These are phyloP conservation scores for Nestor notabilis DNA, from an alignment of 2,113 vertebrate genomes.

Conservation along the genomic window DNA sequence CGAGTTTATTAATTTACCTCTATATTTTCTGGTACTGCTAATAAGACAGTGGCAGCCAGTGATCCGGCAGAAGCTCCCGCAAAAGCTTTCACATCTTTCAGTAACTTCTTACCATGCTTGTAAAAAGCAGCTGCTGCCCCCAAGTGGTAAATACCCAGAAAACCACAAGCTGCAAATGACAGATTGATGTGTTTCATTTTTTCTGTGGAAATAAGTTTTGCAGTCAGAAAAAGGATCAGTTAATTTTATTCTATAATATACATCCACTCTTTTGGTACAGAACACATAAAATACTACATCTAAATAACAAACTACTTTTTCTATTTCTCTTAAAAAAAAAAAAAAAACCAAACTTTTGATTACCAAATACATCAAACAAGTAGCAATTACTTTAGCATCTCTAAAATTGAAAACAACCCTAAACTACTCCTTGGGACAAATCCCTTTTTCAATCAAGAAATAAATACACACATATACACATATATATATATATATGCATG, in stretches of 20 bases:
- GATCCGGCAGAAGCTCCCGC: conserved; percentile 91
- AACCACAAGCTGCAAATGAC: conserved; percentile 90
- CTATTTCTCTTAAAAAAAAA: too few relatives aligned
- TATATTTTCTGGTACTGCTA: conserved; percentile 88
- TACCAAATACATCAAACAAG: not conserved
- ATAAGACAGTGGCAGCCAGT: conserved; percentile 83
- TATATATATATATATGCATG: too few relatives aligned
- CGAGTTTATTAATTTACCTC: conserved; percentile 78
- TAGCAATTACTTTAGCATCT: not conserved
- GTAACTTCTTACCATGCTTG: conserved; percentile 81
- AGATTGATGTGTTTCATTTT: conserved; percentile 82
- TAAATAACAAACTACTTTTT: not conserved
- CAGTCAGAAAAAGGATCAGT: not conserved
- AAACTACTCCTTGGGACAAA: not conserved
- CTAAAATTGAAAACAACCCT: not conserved
- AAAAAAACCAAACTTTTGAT: too few relatives aligned
- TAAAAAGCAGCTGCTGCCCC: conserved; percentile 84
- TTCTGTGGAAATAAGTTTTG: conserved; percentile 21
- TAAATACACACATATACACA: not conserved
- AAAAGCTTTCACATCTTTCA: conserved; percentile 80
- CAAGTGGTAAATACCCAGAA: conserved; percentile 92
- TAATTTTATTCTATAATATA: not conserved
- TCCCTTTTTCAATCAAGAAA: not conserved
- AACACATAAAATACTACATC: not conserved
- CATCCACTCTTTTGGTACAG: not conserved